Conservation (phyloP, 2,888 invertebrate species). For the Chouioia cunea region DNA sequence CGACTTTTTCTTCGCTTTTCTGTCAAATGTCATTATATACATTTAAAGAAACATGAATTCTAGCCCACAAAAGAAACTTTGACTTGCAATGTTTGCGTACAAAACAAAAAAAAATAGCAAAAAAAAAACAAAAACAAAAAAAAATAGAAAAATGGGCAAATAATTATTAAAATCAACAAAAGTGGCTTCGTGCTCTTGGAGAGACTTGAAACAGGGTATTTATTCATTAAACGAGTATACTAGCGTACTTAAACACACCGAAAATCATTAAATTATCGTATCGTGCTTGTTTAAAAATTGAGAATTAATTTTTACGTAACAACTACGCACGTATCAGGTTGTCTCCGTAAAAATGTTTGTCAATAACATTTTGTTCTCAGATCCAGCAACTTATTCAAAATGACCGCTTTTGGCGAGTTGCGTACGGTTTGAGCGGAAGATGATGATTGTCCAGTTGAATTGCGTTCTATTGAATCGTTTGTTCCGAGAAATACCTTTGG, state of each 20-base stretch:
- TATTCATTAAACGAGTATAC: constrained; percentile 19
- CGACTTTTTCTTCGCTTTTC: constrained; percentile 13
- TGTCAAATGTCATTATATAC: not conserved
- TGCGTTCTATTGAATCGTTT: too few species aligned
- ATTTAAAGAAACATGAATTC: not conserved
- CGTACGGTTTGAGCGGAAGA: constrained; percentile 62
- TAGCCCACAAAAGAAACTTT: constrained; percentile 30
- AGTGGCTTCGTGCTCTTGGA: constrained; percentile 37
- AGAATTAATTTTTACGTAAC: too few species aligned
- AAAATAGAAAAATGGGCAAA: constrained; percentile 26
- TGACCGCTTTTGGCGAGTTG: constrained; percentile 65
- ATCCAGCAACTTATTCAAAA: constrained; percentile 61
- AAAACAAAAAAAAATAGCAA: too few species aligned
- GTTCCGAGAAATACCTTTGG: too few species aligned
- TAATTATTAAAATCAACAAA: constrained; percentile 15
- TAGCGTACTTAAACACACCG: too few species aligned
- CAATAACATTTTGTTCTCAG: constrained; percentile 57
- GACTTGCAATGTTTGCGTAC: not conserved
- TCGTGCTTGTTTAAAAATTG: too few species aligned
- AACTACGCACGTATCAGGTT: not conserved
- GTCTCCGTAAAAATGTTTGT: constrained; percentile 45
- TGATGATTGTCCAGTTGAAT: not conserved
- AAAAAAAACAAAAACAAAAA: too few species aligned
- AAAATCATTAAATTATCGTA: not conserved
- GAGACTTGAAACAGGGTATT: constrained; percentile 44